Conservation (phyloP, 2,113 vertebrate species). For the Hypanus sabinus region DNA sequence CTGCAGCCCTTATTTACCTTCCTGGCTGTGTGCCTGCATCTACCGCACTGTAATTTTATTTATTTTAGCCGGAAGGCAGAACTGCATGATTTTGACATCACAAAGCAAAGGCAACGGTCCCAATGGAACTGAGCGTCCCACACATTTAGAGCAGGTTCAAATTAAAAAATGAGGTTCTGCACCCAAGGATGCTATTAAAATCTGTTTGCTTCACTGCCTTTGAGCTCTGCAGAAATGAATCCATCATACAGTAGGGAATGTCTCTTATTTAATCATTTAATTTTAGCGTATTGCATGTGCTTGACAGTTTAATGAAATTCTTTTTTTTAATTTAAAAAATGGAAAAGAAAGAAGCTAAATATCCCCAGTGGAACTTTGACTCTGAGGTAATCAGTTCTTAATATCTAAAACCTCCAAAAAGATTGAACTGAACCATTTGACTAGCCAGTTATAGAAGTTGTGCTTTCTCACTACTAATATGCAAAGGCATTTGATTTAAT, state of each 20-base stretch:
- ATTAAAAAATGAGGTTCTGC: neutral
- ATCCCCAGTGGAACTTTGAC: neutral
- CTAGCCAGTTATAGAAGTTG: neutral
- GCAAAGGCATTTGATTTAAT: neutral
- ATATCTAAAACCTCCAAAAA: neutral
- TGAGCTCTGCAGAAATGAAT: conserved; percentile 20
- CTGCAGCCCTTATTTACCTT: neutral
- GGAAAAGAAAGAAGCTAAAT: neutral
- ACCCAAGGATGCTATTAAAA: conserved; percentile 15
- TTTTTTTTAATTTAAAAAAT: neutral
- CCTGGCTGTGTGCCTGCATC: neutral
- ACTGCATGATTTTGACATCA: neutral
- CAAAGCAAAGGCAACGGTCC: neutral
- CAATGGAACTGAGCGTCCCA: neutral
- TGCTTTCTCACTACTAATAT: neutral
- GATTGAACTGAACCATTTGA: neutral
- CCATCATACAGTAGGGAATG: neutral
- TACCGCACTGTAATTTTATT: neutral
- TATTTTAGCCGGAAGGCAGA: neutral
- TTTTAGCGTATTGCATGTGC: neutral
- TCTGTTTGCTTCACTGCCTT: neutral
- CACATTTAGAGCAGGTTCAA: neutral
- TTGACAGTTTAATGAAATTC: neutral
- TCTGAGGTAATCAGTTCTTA: neutral
- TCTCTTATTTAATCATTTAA: conserved; percentile 33